A percentile compares a stretch with the other conserved stretches of the same genome.
Conservation (phyloP, 2,797 vertebrate species). For the Capromys pilorides region DNA sequence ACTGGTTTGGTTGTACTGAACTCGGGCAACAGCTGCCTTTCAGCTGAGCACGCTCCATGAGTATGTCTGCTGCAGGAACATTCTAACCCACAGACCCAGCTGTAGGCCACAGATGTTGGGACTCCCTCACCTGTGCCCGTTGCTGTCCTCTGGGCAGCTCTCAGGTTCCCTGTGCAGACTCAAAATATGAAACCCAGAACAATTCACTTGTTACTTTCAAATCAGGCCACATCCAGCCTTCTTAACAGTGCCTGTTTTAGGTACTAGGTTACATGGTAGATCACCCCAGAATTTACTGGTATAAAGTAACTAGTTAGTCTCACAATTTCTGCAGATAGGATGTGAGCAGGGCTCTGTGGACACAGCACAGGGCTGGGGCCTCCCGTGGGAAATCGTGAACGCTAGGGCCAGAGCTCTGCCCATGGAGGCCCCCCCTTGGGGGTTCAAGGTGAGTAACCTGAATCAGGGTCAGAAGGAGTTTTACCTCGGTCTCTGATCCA, state of each 20-base stretch:
- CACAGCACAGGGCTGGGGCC: neutral
- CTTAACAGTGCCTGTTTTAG: neutral
- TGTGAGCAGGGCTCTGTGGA: neutral
- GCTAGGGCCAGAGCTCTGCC: neutral
- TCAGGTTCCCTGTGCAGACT: conserved; percentile 10
- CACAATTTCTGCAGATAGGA: neutral
- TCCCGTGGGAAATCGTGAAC: neutral
- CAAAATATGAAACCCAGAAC: conserved; percentile 49
- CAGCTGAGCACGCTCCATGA: neutral
- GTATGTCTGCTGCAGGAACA: neutral
- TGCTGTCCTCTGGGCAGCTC: neutral
- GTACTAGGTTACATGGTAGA: no score
- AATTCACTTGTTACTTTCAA: conserved; percentile 54
- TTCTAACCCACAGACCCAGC: neutral
- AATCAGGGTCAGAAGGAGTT: neutral
- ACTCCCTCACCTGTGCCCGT: neutral
- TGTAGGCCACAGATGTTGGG: conserved; percentile 24
- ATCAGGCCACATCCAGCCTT: neutral
- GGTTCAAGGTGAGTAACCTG: accelerated
- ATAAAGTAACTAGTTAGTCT: neutral
- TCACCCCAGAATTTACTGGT: neutral
- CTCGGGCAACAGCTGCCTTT: conserved; percentile 5
- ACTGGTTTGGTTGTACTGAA: accelerated
- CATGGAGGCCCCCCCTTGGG: neutral
- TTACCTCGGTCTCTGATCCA: neutral